phyloP scores from a whole-genome alignment of 2,888 invertebrate species.

The Meghimatium bilineatum region DNA sequence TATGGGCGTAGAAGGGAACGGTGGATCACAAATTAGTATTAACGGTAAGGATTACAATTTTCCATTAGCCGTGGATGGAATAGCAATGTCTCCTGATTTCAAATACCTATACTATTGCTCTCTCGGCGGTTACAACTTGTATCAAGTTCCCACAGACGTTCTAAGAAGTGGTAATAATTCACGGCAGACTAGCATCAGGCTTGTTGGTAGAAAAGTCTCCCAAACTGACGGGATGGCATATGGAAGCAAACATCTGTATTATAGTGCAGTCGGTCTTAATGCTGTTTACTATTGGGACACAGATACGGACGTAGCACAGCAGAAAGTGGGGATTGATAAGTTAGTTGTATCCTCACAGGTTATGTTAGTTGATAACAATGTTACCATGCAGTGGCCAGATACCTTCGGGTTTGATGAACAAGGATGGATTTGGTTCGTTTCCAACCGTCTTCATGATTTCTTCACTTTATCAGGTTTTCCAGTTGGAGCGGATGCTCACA shows the following conservation, averaged over 20 bases:
- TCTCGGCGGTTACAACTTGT: slow-evolving; percentile 59
- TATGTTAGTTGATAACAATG: slow-evolving; percentile 46
- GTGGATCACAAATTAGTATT: slow-evolving; percentile 52
- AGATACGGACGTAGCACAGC: slow-evolving; percentile 51
- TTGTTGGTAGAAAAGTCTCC: slow-evolving; percentile 59
- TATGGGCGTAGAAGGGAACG: slow-evolving; percentile 53
- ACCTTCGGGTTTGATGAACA: slow-evolving; percentile 58
- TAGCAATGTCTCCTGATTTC: slow-evolving; percentile 67
- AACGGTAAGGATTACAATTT: slow-evolving; percentile 48
- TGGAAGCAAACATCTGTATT: slow-evolving; percentile 63
- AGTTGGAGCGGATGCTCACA: slow-evolving; percentile 18
- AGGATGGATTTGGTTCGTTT: slow-evolving; percentile 65
- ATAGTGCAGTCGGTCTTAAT: slow-evolving; percentile 57
- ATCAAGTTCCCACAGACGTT: slow-evolving; percentile 59
- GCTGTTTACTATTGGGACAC: slow-evolving; percentile 63
- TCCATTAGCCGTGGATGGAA: slow-evolving; percentile 61
- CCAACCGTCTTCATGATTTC: slow-evolving; percentile 60
- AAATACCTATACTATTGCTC: slow-evolving; percentile 64
- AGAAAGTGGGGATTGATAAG: slow-evolving; percentile 52
- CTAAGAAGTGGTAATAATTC: slow-evolving; percentile 51
- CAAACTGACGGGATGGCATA: slow-evolving; percentile 62
- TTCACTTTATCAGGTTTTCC: slow-evolving; percentile 43
- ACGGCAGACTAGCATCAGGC: slow-evolving; percentile 42
- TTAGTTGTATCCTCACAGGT: slow-evolving; percentile 51
- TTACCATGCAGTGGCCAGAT: slow-evolving; percentile 65